Percentiles rank a stretch among this genome's conserved stretches.
Evolutionary conservation across 2,797 vertebrate species (phyloP).

Genomic region (Coregonus ussuriensis): DNA sequence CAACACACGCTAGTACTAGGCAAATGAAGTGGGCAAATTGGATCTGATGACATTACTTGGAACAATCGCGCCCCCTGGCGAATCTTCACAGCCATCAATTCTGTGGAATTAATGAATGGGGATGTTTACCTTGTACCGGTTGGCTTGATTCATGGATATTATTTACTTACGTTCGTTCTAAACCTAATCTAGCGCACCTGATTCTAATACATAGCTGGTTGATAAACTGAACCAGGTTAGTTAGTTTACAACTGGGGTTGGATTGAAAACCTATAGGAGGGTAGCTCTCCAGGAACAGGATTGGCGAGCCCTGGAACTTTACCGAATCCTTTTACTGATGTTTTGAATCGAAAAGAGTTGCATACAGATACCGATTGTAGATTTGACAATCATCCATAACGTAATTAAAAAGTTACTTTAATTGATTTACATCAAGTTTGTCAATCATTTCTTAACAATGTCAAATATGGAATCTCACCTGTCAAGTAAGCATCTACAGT

Average conservation of each 20-base stretch:
- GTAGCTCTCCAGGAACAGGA: no score
- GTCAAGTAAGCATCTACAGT: neutral
- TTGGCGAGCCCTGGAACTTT: neutral
- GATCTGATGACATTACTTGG: neutral
- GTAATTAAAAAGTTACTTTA: neutral
- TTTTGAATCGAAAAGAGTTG: neutral
- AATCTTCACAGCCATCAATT: neutral
- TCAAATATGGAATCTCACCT: neutral
- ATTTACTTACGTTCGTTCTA: neutral
- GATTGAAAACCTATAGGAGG: no score
- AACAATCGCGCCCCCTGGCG: conserved; percentile 50
- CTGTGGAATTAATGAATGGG: neutral
- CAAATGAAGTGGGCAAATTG: neutral
- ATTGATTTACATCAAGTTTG: neutral
- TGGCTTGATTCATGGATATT: neutral
- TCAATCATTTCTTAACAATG: neutral
- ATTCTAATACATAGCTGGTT: no score
- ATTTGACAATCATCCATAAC: neutral
- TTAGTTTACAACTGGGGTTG: no score
- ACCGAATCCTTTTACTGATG: neutral
- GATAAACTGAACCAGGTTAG: no score
- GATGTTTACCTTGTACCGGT: neutral
- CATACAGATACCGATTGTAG: neutral
- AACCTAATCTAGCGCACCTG: no score
- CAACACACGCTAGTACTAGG: neutral